Evolutionary conservation across 2,888 invertebrate species (phyloP).

Genomic region (Catocala sponsa): DNA sequence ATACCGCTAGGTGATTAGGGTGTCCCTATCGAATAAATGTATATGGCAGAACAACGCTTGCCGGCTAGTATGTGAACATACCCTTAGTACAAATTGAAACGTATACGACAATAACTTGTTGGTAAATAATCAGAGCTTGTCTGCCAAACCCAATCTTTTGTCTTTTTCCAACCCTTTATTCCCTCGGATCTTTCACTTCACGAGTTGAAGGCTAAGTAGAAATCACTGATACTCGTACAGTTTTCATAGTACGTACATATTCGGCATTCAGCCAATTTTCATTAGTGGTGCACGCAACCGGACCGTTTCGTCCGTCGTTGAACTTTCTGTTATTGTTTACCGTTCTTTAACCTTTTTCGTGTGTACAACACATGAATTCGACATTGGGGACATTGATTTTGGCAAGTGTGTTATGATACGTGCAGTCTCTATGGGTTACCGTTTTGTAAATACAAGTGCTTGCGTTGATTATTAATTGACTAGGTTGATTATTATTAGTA

Average conservation of each 20-base stretch:
- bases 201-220: not conserved
- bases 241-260: constrained; percentile 28
- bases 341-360: constrained; percentile 57
- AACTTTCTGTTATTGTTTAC: constrained; percentile 65
- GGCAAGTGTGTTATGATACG: constrained; percentile 15
- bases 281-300: constrained; percentile 52
- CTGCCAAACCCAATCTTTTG: not conserved
- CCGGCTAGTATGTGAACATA: too few relatives aligned
- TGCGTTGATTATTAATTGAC: not conserved
- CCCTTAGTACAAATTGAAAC: too few relatives aligned
- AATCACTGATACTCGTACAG: not conserved
- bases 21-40: too few relatives aligned
- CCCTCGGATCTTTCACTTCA: not conserved
- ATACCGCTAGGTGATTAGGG: too few relatives aligned
- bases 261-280: constrained; percentile 60
- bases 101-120: too few relatives aligned
- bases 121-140: too few relatives aligned
- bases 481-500: too few relatives aligned
- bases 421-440: constrained; percentile 19
- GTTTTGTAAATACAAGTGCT: constrained; percentile 10
- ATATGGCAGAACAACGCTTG: too few relatives aligned
- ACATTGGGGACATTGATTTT: constrained; percentile 24
- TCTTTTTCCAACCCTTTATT: not conserved
- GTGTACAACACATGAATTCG: constrained; percentile 36
- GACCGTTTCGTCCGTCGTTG: constrained; percentile 52